Evolutionary conservation across 2,888 invertebrate genomes (phyloP).

Genomic region (Apamea anceps): DNA sequence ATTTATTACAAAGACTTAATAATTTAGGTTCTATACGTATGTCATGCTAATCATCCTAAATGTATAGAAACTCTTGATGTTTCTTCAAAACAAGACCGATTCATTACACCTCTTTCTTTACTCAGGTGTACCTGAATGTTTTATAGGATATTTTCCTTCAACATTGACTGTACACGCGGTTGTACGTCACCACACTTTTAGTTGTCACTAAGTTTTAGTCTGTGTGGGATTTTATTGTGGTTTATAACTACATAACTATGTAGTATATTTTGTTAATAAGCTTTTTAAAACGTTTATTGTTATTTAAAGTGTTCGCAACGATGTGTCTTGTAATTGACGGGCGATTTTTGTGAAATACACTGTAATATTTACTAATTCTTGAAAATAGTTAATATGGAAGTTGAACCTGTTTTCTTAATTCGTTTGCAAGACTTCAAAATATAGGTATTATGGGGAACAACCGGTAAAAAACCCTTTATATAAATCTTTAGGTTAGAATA

Average conservation of each 20-base stretch:
- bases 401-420: neutral
- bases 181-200: neutral
- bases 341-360: neutral
- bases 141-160: neutral
- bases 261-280: neutral
- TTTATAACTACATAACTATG: no score
- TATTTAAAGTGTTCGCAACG: neutral
- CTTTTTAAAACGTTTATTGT: neutral
- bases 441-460: neutral
- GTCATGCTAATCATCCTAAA: slow-evolving; percentile 7
- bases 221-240: neutral
- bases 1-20: neutral
- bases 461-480: neutral
- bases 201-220: neutral
- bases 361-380: neutral
- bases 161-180: neutral
- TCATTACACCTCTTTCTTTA: neutral
- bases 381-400: neutral
- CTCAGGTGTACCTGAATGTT: neutral
- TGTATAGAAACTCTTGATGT: neutral
- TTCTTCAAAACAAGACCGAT: neutral
- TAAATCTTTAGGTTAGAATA: neutral
- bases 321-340: neutral
- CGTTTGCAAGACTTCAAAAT: no score
- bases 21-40: neutral